These are phyloP conservation scores for Oligia strigilis DNA, from an alignment of 2,888 invertebrate genomes.

Conservation along the genomic window DNA sequence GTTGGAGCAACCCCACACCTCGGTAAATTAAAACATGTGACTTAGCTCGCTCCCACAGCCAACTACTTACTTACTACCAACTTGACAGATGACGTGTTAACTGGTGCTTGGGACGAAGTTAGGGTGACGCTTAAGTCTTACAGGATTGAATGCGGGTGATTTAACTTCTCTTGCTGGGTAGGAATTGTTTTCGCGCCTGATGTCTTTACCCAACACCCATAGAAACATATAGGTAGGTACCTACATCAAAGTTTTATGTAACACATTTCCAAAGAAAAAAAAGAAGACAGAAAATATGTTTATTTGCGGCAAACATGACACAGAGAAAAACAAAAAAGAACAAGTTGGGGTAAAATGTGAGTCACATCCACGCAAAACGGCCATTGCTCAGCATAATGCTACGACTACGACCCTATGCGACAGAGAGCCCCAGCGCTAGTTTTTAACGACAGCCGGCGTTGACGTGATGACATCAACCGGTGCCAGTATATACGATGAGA, in stretches of 20 bases:
- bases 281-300: no score
- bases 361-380: neutral
- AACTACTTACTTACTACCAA: constrained; percentile 49
- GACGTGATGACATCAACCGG: neutral
- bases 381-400: neutral
- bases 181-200: constrained; percentile 13
- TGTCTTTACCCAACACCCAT: neutral
- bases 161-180: constrained; percentile 26
- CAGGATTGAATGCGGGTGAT: constrained; percentile 40
- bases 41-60: constrained; percentile 41
- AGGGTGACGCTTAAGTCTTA: constrained; percentile 32
- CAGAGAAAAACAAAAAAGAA: neutral
- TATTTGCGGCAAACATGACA: neutral
- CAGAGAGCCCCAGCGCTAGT: neutral
- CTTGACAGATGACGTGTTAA: constrained; percentile 64
- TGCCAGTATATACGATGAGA: neutral
- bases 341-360: neutral
- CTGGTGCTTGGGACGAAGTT: constrained; percentile 54
- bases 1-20: constrained; percentile 44
- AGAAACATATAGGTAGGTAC: neutral
- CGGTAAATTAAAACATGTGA: constrained; percentile 56
- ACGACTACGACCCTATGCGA: neutral
- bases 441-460: neutral
- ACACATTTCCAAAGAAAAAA: constrained; percentile 8
- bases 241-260: neutral